Evolutionary conservation across 2,888 invertebrate species (phyloP).

Genomic region (Pterostichus madidus): DNA sequence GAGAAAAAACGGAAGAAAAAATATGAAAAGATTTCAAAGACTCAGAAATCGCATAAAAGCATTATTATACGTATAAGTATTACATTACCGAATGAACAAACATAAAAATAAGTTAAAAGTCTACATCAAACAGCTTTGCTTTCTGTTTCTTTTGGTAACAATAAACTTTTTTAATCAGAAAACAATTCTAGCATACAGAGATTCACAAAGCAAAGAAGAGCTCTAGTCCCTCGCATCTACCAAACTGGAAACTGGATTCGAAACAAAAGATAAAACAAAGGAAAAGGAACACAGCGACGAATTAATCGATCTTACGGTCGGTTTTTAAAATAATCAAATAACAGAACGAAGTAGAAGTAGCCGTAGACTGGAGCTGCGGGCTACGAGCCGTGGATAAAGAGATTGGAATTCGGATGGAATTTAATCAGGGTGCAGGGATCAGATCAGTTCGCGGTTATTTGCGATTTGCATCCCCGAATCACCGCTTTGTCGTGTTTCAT

Average conservation of each 20-base stretch:
- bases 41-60: not conserved
- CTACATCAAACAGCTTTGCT: conserved; percentile 41
- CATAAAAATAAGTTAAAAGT: conserved; percentile 44
- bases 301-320: conserved; percentile 41
- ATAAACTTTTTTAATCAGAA: conserved; percentile 48
- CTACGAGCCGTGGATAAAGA: conserved; percentile 20
- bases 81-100: conserved; percentile 18
- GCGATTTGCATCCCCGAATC: conserved; percentile 27
- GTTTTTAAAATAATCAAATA: conserved; percentile 45
- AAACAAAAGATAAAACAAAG: conserved; percentile 33
- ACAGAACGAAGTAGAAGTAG: conserved; percentile 77
- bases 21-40: conserved; percentile 11
- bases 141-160: conserved; percentile 27
- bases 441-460: conserved; percentile 31
- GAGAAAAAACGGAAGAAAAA: not conserved
- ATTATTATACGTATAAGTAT: not conserved
- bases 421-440: conserved; percentile 36
- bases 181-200: conserved; percentile 28
- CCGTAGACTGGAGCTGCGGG: not conserved
- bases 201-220: conserved; percentile 40
- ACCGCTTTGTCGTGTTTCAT: conserved; percentile 14
- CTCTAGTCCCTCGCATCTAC: not conserved
- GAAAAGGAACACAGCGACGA: conserved; percentile 28
- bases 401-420: conserved; percentile 43
- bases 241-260: conserved; percentile 1